A percentile compares a stretch with the other conserved stretches of the same genome.
Evolutionary conservation across 2,797 vertebrate species (phyloP).

Genomic region (Microctenopoma steveboyesi): DNA sequence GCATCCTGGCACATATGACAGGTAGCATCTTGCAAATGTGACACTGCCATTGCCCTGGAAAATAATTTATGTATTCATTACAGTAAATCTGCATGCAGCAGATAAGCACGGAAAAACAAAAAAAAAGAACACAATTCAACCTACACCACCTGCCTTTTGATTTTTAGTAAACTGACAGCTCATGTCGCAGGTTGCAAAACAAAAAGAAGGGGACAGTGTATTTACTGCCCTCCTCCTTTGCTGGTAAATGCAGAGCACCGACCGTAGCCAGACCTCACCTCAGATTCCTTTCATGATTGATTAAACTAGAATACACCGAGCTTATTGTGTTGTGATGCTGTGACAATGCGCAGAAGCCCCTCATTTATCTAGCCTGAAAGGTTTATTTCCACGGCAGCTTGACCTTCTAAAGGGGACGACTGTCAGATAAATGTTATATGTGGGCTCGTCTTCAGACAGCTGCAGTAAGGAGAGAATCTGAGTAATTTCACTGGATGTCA

Average conservation of each 20-base stretch:
- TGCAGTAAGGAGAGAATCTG: slow-evolving; percentile 22
- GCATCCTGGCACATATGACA: slow-evolving; percentile 60
- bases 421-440: slow-evolving; percentile 53
- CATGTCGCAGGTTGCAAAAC: neutral
- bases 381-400: slow-evolving; percentile 57
- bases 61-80: slow-evolving; percentile 45
- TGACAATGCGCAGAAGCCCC: slow-evolving; percentile 24
- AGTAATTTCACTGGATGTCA: slow-evolving; percentile 2
- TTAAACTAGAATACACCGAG: slow-evolving; percentile 38
- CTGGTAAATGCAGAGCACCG: slow-evolving; percentile 9
- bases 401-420: slow-evolving; percentile 53
- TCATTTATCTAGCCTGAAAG: slow-evolving; percentile 51
- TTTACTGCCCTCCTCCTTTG: neutral
- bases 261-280: slow-evolving; percentile 1
- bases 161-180: neutral
- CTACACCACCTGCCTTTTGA: no score
- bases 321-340: slow-evolving; percentile 39
- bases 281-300: slow-evolving; percentile 38
- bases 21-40: slow-evolving; percentile 64
- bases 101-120: neutral
- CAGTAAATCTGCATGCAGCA: slow-evolving; percentile 10
- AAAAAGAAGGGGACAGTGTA: neutral
- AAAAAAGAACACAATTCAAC: slow-evolving; percentile 4
- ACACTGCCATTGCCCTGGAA: slow-evolving; percentile 30
- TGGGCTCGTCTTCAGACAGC: slow-evolving; percentile 10